Base-by-base conservation (phyloP, 2,797 vertebrate species). In the Distichodus sexfasciatus region DNA sequence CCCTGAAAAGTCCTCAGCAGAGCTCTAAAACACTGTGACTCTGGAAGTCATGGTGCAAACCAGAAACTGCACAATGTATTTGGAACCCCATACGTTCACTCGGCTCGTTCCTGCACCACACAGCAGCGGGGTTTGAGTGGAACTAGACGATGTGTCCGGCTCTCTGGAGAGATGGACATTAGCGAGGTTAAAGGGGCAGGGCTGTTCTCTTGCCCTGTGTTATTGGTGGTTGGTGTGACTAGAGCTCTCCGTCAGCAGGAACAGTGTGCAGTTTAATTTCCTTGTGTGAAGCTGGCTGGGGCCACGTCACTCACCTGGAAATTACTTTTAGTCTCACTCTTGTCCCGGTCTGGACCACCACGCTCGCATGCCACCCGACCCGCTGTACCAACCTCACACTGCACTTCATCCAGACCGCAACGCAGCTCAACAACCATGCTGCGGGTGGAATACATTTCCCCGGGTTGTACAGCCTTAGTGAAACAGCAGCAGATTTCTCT, bases 251-350 rank as follows among this genome's bases (percentile, higher is more conserved):
- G 71, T 46, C 82, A 53, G 75, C 41, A 58, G 65, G 61, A 71
- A 66, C 6, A 60, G 71, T 79, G 63, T 76, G 78, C 78, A 87
- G 84, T 85, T 88, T 84, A 81, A 86, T 85, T 90, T 89, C 81
- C 82, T 83, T 78, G 80, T 69, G 85, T 84, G 84, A 87, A 85
- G 84, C 84, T 74, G 21, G 78, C 81, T 84, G 83, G 74, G 72
- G 83, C 69, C 76, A 82, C 84, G 82, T 89, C 85, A 72, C 76
- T 71, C 72, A 68, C 61, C 43, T 76, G 62, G 59, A 80, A 75
- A 76, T 75, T 76, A 71, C 67, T 69, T 76, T 69, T 66, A 55
- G 43, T 67, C 60, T 79, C 61, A 48, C 48, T 62, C 74, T 50
- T 81, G 48, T 74, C 74, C 64, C 28, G 55, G 62, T 26, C 57